Base-by-base conservation (phyloP, 2,888 invertebrate species). In the Euclidia mi region DNA sequence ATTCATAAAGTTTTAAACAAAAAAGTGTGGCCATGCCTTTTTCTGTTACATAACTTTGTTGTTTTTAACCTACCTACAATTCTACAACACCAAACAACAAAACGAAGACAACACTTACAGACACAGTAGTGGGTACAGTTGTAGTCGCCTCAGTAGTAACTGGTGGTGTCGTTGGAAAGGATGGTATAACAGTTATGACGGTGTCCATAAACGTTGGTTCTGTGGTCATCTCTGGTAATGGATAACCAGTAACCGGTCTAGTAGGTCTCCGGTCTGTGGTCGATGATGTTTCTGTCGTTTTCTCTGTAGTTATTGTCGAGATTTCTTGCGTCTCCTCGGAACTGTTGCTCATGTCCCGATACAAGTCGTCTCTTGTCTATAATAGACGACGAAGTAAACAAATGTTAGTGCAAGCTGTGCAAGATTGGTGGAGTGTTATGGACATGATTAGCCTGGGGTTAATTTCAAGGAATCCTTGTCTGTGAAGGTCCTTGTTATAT, bases 81-180 rank as follows among this genome's bases (percentile, higher is more conserved):
- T 32, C 2, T 32, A 11, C 11, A 29, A n/a, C 12, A 12, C 10
- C 32, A 11, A 11, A 11, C 4, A 32, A 11, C 11, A 12, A 35
- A 14, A 15, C 1, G 2, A 25, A 17, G 11, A 10, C 17, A 2
- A 7, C 9, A 56, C 59, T 68, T 63, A 64, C 59, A 3, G 37
- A n/a, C n/a, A n/a, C n/a, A n/a, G 37, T n/a, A 17, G 10, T 45
- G 20, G 20, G n/a, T n/a, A n/a, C n/a, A 25, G 56, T 58, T 10
- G 52, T 43, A 7, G 52, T 40, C 12, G 3, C 1, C n/a, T 35
- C 49, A 12, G 59, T 57, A 1, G 48, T 41, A 0, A 35, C 41
- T 6, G 32, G 6, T 17, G 34, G 9, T 2, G 34, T 17, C 4
- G n/a, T 29, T 40, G 52, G 52, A 7, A 32, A 32, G 0, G 20